Evolutionary conservation across 2,888 invertebrate genomes (phyloP).

Genomic region (Abscondita cerata): DNA sequence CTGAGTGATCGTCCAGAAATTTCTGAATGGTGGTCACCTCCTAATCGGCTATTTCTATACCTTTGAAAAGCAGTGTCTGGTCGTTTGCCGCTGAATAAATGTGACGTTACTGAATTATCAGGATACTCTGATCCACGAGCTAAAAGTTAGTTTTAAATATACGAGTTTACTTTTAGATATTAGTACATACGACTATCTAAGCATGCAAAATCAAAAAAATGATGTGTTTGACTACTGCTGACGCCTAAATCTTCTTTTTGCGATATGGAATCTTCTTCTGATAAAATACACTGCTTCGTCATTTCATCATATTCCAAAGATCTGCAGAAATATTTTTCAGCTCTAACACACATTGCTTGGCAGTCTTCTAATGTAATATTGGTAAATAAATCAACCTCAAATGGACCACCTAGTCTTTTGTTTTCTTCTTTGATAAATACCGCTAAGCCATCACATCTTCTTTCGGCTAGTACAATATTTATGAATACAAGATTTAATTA

Average conservation of each 20-base stretch:
- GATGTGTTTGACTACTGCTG: slow-evolving; percentile 84
- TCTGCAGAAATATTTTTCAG: slow-evolving; percentile 88
- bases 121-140: slow-evolving; percentile 89
- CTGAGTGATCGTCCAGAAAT: slow-evolving; percentile 87
- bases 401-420: slow-evolving; percentile 84
- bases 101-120: slow-evolving; percentile 85
- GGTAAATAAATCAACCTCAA: slow-evolving; percentile 86
- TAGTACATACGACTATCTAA: slow-evolving; percentile 84
- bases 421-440: slow-evolving; percentile 92
- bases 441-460: slow-evolving; percentile 84
- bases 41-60: slow-evolving; percentile 84
- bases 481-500: neutral
- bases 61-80: slow-evolving; percentile 91
- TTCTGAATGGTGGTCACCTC: slow-evolving; percentile 89
- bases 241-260: slow-evolving; percentile 88
- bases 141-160: slow-evolving; percentile 49
- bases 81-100: slow-evolving; percentile 78
- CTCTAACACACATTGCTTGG: slow-evolving; percentile 84
- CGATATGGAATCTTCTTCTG: slow-evolving; percentile 89
- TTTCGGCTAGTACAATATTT: slow-evolving; percentile 67
- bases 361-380: slow-evolving; percentile 89
- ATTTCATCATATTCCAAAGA: slow-evolving; percentile 90
- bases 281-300: slow-evolving; percentile 85
- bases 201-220: slow-evolving; percentile 89
- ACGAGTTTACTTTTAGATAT: neutral